phyloP scores from a whole-genome alignment of 2,888 invertebrate species.

The Zhuqinia jingwanae region DNA sequence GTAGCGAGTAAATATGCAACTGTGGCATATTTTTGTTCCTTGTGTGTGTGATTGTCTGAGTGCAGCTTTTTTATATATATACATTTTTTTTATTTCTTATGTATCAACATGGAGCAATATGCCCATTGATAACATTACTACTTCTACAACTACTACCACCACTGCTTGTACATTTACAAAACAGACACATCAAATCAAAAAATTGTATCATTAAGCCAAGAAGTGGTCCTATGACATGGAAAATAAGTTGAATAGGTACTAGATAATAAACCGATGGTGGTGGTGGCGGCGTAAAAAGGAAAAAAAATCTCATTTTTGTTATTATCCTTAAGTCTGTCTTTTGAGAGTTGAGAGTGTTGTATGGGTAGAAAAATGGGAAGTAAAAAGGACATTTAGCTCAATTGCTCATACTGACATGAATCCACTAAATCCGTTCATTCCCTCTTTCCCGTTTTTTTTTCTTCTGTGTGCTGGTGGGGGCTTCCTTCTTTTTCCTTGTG shows the following conservation, averaged over 20 bases:
- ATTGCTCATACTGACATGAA: conserved; percentile 74
- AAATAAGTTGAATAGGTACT: conserved; percentile 22
- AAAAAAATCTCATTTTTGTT: conserved; percentile 69
- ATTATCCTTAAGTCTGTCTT: conserved; percentile 64
- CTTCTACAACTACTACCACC: background rate
- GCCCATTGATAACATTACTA: background rate
- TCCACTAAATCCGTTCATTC: conserved; percentile 74
- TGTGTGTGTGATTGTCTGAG: conserved; percentile 13
- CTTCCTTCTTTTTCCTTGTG: background rate
- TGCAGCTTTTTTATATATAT: conserved; percentile 13
- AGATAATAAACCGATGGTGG: background rate
- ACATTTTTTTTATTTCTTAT: conserved; percentile 8
- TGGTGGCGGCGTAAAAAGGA: background rate
- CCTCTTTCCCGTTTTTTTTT: conserved; percentile 61
- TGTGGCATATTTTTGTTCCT: conserved; percentile 38
- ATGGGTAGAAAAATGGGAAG: conserved; percentile 39
- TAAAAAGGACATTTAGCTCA: conserved; percentile 73
- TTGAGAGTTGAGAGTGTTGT: conserved; percentile 42
- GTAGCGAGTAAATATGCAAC: conserved; percentile 30
- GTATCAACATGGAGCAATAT: background rate
- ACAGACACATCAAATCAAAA: conserved; percentile 17
- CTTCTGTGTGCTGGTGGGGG: background rate
- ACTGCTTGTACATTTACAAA: background rate
- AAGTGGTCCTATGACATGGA: conserved; percentile 63
- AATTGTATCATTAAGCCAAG: conserved; percentile 73